Evolutionary conservation across 2,797 vertebrate genomes (phyloP), one percentile per base, ranked within the genome.

Genomic region (Acipenser oxyrinchus): DNA sequence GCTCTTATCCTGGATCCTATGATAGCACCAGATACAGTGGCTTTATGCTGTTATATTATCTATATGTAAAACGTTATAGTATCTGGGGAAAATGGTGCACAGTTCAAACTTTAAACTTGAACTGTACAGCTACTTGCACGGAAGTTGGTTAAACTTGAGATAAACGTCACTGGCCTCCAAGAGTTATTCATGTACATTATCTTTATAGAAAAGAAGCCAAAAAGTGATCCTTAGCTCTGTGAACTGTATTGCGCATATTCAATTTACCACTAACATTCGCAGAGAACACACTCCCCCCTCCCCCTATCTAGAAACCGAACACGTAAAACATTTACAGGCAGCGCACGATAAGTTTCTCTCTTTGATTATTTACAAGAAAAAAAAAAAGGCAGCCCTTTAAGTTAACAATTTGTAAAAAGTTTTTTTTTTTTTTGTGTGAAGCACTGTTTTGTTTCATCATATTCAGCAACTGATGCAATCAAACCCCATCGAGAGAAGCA

Each of bases 361-460:
- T 83, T 81, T 66, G 71, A 82, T 79, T 93, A 94, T 91, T 86
- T 91, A 93, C 85, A 95, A 70, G 73, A 81, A 80, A 82, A 86
- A 78, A 80, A 82, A 83, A 82, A 91, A 94, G 87, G 90, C 90
- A 94, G 94, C 93, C 95, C 94, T 95, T 82, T 77, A 79, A 86
- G 83, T 88, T 87, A 89, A 82, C 85, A 87, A 77, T 90, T 87
- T 79, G 84, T 83, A 81, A 74, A 73, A 86, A 84, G 75, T 74
- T 78, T 74, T 80, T 78, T 74, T 78, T 74, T 80, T 78, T 71
- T 78, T 81, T 80, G 82, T 79, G 81, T 82, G 88, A 92, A 93
- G 87, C 90, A 80, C 84, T 83, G 82, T 83, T 80, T 84, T 85
- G 23, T 37, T 37, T 37, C 4, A 2, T 37, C 23, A 9, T 48